phyloP scores from a whole-genome alignment of 2,113 vertebrate species.

The Oenanthe melanoleuca region DNA sequence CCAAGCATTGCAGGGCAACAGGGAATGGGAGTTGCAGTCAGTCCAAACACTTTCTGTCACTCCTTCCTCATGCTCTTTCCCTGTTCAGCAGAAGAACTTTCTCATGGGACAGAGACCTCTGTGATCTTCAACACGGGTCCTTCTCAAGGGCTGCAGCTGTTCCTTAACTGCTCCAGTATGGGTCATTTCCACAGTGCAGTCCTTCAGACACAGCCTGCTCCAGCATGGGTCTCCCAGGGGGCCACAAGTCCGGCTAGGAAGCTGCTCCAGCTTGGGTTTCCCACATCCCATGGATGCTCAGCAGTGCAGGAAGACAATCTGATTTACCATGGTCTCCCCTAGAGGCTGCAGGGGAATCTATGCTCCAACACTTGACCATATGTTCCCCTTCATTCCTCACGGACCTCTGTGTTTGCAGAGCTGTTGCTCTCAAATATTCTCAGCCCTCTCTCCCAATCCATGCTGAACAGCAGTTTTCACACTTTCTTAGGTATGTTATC shows the following conservation, averaged over 20 bases:
- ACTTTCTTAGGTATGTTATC: not conserved
- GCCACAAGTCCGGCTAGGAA: not conserved
- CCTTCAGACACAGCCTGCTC: not conserved
- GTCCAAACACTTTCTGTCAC: not conserved
- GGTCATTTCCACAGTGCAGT: not conserved
- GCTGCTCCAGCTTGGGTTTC: not conserved
- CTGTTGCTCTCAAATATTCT: not conserved
- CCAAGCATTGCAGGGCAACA: fast-evolving
- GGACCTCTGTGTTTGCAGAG: not conserved
- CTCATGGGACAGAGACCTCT: not conserved
- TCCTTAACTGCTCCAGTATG: not conserved
- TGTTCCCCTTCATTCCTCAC: not conserved
- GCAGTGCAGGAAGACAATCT: not conserved
- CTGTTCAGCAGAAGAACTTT: fast-evolving
- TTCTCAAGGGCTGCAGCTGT: not conserved
- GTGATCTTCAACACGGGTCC: fast-evolving
- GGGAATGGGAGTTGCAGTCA: not conserved
- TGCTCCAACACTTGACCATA: fast-evolving
- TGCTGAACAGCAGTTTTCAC: not conserved
- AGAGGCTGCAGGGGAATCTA: fast-evolving
- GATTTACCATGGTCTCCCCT: not conserved
- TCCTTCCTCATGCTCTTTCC: not conserved
- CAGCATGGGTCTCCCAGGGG: too few species aligned
- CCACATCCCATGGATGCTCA: fast-evolving
- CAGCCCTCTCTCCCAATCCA: not conserved